Evolutionary conservation across 1,140 invertebrate genomes (phyloP).

Genomic region (Dryas iulia): DNA sequence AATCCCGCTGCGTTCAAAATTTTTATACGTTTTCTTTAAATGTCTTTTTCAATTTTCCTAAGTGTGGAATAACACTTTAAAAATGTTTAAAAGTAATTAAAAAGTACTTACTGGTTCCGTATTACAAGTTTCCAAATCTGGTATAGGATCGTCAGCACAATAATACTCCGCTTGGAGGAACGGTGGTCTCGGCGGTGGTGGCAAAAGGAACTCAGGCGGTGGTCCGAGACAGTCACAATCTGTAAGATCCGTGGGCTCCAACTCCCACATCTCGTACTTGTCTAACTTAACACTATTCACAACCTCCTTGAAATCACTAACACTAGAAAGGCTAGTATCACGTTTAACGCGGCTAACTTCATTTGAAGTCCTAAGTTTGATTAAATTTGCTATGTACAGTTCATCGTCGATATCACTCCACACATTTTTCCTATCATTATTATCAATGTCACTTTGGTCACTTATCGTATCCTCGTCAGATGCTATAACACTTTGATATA

Average conservation of each 20-base stretch:
- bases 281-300: conserved; percentile 79
- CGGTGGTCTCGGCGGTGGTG: conserved; percentile 81
- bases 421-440: conserved; percentile 67
- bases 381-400: conserved; percentile 72
- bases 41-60: too few species aligned
- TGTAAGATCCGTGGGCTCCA: conserved; percentile 72
- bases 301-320: conserved; percentile 76
- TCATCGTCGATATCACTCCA: conserved; percentile 74
- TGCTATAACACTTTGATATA: conserved; percentile 55
- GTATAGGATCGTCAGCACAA: conserved; percentile 76
- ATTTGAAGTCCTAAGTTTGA: conserved; percentile 70
- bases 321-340: conserved; percentile 70
- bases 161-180: conserved; percentile 78
- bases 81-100: too few species aligned
- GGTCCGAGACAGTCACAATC: conserved; percentile 82
- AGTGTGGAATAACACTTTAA: too few species aligned
- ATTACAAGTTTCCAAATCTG: conserved; percentile 78
- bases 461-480: conserved; percentile 30
- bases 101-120: conserved; percentile 80
- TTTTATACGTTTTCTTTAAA: too few species aligned
- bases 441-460: conserved; percentile 28
- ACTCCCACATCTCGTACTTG: conserved; percentile 73
- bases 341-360: conserved; percentile 68
- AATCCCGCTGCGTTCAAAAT: too few species aligned
- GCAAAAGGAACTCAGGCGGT: conserved; percentile 82